Evolutionary conservation across 1,140 invertebrate species (phyloP).

Genomic region (Rhagoletis pomonella): DNA sequence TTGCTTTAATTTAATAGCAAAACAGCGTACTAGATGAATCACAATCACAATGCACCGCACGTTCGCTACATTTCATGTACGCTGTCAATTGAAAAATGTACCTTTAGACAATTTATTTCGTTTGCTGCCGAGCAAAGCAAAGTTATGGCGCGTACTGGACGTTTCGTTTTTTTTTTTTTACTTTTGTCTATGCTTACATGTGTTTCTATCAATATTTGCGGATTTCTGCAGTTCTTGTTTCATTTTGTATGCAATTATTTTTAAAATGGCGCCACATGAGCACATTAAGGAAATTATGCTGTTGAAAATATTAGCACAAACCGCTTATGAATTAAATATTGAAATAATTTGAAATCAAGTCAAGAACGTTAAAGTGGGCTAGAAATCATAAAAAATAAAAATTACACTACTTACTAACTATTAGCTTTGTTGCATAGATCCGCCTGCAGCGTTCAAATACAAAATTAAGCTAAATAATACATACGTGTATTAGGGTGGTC

Average conservation of each 20-base stretch:
- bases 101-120: conserved; percentile 45
- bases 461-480: too few species aligned
- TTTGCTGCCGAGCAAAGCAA: not conserved
- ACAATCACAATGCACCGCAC: conserved; percentile 47
- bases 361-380: not conserved
- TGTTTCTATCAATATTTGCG: too few species aligned
- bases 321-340: not conserved
- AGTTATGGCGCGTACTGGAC: not conserved
- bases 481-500: too few species aligned
- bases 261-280: not conserved
- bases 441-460: not conserved
- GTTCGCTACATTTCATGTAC: conserved; percentile 35
- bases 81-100: conserved; percentile 40
- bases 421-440: not conserved
- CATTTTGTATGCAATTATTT: too few species aligned
- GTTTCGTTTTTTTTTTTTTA: not conserved
- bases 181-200: not conserved
- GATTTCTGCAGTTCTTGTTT: too few species aligned
- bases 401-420: not conserved
- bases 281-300: conserved; percentile 23
- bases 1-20: not conserved
- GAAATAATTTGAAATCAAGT: not conserved
- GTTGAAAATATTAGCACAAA: conserved; percentile 19
- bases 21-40: not conserved
- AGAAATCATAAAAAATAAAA: not conserved